These are phyloP conservation scores for Botrylloides violaceus DNA, from an alignment of 23 tunicate genomes.

Conservation along the genomic window DNA sequence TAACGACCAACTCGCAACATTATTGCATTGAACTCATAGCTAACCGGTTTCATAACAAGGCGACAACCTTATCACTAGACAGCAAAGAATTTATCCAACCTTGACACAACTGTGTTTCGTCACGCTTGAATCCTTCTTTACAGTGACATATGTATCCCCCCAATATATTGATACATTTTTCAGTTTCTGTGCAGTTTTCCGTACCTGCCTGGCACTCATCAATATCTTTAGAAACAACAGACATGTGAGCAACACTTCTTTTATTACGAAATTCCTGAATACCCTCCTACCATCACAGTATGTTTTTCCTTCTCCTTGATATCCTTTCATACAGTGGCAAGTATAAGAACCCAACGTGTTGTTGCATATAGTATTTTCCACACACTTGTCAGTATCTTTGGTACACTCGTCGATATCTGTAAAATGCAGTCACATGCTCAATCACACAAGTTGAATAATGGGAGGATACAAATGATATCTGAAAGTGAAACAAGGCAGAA, in stretches of 20 bases:
- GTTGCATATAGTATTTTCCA: background rate
- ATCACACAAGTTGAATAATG: too few relatives aligned
- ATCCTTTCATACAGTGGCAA: conserved; percentile 5
- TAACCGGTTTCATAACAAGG: too few relatives aligned
- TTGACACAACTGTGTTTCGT: conserved; percentile 19
- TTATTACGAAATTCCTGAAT: too few relatives aligned
- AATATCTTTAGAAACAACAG: conserved; percentile 26
- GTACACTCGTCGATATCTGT: conserved; percentile 25
- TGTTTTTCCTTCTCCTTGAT: background rate
- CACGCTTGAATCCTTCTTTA: conserved; percentile 35
- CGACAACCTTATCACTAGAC: too few relatives aligned
- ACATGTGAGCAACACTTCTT: too few relatives aligned
- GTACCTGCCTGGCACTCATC: conserved; percentile 32
- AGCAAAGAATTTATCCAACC: conserved; percentile 6
- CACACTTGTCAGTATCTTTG: background rate
- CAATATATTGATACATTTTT: conserved; percentile 27
- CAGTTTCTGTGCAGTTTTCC: conserved; percentile 14
- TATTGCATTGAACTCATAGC: too few relatives aligned
- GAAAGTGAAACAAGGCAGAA: too few relatives aligned
- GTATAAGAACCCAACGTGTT: conserved; percentile 11
- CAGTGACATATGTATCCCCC: conserved; percentile 32
- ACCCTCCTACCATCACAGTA: conserved; percentile 30
- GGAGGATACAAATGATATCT: too few relatives aligned
- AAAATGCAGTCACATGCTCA: too few relatives aligned
- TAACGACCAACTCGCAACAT: too few relatives aligned